Conservation (phyloP, 2,113 vertebrate species). For the Seriola quinqueradiata region DNA sequence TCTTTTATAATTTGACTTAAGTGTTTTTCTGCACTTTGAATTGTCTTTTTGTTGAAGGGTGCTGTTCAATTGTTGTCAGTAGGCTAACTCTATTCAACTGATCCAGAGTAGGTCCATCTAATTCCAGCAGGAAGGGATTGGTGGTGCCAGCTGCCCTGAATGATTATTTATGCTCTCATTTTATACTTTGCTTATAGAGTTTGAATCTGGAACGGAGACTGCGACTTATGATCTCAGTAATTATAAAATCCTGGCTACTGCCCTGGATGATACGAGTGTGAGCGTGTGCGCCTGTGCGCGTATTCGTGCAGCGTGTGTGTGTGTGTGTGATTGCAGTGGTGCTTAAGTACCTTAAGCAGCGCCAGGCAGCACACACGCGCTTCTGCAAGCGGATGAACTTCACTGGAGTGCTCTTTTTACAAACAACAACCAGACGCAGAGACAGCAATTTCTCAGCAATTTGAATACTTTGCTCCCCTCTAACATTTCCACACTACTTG, state of each 20-base stretch:
- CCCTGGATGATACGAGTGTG: conserved; percentile 7
- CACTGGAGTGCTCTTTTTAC: background rate
- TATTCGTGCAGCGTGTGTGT: background rate
- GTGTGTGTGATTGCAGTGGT: conserved; percentile 1
- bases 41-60: background rate
- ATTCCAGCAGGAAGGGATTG: background rate
- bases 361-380: conserved; percentile 34
- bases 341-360: conserved; percentile 76
- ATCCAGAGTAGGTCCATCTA: background rate
- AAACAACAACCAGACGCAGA: background rate
- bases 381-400: conserved; percentile 42
- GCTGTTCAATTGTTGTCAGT: background rate
- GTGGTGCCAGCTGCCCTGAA: background rate
- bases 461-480: conserved; percentile 1
- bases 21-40: background rate
- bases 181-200: background rate
- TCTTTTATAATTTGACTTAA: background rate
- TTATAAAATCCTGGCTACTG: background rate
- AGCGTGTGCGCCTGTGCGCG: background rate
- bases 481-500: background rate
- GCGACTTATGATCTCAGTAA: background rate
- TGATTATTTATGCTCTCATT: background rate
- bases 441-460: background rate
- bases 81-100: background rate
- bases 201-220: conserved; percentile 24